A percentile compares a stretch with the other conserved stretches of the same genome.
phyloP scores from a whole-genome alignment of 2,797 vertebrate genomes.

The Semaprochilodus insignis region DNA sequence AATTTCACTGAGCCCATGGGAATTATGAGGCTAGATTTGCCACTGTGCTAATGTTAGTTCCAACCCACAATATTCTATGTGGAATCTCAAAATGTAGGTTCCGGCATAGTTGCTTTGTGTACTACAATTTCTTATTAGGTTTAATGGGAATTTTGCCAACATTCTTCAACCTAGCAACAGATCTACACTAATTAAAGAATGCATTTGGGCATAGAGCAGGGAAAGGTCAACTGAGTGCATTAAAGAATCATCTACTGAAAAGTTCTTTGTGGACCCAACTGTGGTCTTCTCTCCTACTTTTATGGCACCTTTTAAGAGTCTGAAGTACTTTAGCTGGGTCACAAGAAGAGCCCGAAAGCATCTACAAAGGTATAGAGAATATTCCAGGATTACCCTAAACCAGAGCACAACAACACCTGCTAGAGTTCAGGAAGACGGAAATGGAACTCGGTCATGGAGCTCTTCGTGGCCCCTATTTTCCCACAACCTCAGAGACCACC shows the following conservation, averaged over 20 bases:
- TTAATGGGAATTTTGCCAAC: background rate
- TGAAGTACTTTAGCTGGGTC: background rate
- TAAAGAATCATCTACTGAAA: no score
- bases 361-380: background rate
- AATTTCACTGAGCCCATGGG: no score
- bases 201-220: background rate
- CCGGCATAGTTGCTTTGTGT: no score
- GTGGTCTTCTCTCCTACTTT: background rate
- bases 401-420: background rate
- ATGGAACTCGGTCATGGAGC: background rate
- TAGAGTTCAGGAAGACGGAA: background rate
- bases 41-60: no score
- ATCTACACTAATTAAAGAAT: no score
- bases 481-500: background rate
- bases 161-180: background rate
- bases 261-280: background rate
- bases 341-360: constrained; percentile 3
- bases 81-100: no score
- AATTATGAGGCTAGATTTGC: no score
- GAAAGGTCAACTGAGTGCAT: background rate
- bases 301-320: background rate
- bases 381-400: background rate
- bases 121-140: background rate
- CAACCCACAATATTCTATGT: no score
- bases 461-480: background rate